phyloP scores from a whole-genome alignment of 1,140 invertebrate genomes.

The Lucilia sericata region DNA sequence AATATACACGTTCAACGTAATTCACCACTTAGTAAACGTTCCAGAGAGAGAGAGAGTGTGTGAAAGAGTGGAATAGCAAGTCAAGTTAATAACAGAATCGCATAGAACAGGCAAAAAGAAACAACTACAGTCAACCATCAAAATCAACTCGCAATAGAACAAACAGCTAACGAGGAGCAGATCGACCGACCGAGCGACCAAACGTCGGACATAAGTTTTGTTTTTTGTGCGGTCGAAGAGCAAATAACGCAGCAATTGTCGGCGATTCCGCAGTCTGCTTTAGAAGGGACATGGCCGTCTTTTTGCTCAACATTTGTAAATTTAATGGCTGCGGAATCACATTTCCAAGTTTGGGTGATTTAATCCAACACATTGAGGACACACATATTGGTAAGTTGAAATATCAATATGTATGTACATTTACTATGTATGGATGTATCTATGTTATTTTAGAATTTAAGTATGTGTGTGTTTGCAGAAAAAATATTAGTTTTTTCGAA shows the following conservation, averaged over 20 bases:
- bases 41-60: neutral
- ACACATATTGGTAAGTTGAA: conserved; percentile 82
- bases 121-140: neutral
- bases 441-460: neutral
- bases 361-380: conserved; percentile 88
- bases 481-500: neutral
- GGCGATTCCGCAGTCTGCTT: conserved; percentile 55
- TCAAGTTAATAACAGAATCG: neutral
- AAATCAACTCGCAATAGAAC: neutral
- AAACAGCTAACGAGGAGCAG: conserved; percentile 18
- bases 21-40: neutral
- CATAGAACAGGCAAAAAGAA: neutral
- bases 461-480: neutral
- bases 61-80: neutral
- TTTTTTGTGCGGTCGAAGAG: conserved; percentile 35
- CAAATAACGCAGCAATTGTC: conserved; percentile 41
- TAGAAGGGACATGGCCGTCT: conserved; percentile 78
- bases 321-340: conserved; percentile 86
- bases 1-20: neutral
- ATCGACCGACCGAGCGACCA: neutral
- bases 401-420: neutral
- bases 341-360: conserved; percentile 81
- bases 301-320: conserved; percentile 88
- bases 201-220: conserved; percentile 38
- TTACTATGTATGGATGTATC: neutral